These are phyloP conservation scores for Chymomyza procnemis DNA, from an alignment of 2,888 invertebrate genomes.

Conservation along the genomic window DNA sequence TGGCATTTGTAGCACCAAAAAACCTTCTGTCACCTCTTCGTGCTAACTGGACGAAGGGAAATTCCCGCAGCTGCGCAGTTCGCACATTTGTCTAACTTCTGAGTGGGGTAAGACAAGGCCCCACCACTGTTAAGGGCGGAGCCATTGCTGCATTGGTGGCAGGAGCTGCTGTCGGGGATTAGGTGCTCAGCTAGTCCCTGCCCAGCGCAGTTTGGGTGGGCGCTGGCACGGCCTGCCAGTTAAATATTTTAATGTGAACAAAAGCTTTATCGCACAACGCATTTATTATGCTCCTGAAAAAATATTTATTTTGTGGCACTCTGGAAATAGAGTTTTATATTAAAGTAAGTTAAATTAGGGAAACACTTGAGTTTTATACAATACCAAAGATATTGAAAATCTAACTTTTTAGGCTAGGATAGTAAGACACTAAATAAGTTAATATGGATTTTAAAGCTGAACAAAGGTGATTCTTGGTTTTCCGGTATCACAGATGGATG, in stretches of 20 bases:
- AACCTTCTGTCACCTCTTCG: constrained; percentile 30
- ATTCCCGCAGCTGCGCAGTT: constrained; percentile 63
- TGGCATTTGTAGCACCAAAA: constrained; percentile 21
- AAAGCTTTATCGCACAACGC: constrained; percentile 56
- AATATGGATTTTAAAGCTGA: too few species aligned
- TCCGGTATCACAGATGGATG: too few species aligned
- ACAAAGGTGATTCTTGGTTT: too few species aligned
- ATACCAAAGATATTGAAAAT: neutral
- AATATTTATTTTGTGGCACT: constrained; percentile 43
- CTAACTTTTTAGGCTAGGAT: too few species aligned
- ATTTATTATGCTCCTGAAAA: constrained; percentile 59
- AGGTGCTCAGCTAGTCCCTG: constrained; percentile 44
- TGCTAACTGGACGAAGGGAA: constrained; percentile 62
- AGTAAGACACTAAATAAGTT: too few species aligned
- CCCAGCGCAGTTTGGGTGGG: constrained; percentile 9
- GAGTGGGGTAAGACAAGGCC: constrained; percentile 46
- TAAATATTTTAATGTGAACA: constrained; percentile 64
- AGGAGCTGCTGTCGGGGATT: constrained; percentile 35
- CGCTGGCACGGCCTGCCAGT: constrained; percentile 26
- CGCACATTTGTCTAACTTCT: constrained; percentile 46
- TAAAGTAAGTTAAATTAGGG: neutral
- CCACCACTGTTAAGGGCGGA: constrained; percentile 54
- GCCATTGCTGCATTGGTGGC: constrained; percentile 63
- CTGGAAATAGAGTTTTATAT: neutral
- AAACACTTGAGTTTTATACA: neutral